Percentiles rank a stretch among this genome's conserved stretches.
Evolutionary conservation across 2,888 invertebrate species (phyloP).

Genomic region (Pseudococcus jackbeardsleyi): DNA sequence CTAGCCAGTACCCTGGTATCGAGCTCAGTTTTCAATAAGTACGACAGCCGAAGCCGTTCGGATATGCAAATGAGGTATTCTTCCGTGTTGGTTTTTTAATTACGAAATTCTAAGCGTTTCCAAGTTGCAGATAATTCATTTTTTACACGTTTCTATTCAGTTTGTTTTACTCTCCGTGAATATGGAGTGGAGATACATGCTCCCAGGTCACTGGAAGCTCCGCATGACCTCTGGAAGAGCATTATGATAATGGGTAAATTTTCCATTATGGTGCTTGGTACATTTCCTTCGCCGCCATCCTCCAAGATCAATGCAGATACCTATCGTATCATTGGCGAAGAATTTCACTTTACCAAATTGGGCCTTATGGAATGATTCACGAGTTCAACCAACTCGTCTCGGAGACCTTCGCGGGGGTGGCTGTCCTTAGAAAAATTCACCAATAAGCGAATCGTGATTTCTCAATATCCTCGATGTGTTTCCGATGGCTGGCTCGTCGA

Average conservation of each 20-base stretch:
- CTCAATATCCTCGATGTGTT: conserved; percentile 24
- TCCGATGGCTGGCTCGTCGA: conserved; percentile 41
- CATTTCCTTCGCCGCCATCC: no score
- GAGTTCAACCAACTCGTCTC: not conserved
- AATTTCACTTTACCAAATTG: no score
- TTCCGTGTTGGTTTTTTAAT: conserved; percentile 21
- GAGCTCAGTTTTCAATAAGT: not conserved
- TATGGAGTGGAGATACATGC: not conserved
- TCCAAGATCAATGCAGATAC: not conserved
- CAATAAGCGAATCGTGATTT: not conserved
- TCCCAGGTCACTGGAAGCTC: not conserved
- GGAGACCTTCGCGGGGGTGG: not conserved
- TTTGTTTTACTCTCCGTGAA: not conserved
- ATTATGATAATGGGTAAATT: not conserved
- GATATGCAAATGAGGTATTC: conserved; percentile 20
- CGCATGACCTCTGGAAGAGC: not conserved
- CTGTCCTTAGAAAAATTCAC: conserved; percentile 7
- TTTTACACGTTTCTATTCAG: conserved; percentile 20
- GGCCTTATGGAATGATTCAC: not conserved
- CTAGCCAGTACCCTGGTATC: not conserved
- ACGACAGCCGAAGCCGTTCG: not conserved
- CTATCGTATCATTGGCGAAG: not conserved
- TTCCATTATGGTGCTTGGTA: not conserved
- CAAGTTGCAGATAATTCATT: not conserved
- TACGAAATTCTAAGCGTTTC: conserved; percentile 10